phyloP scores from a whole-genome alignment of 2,888 invertebrate species.

The Hirtodrosophila alboralis region DNA sequence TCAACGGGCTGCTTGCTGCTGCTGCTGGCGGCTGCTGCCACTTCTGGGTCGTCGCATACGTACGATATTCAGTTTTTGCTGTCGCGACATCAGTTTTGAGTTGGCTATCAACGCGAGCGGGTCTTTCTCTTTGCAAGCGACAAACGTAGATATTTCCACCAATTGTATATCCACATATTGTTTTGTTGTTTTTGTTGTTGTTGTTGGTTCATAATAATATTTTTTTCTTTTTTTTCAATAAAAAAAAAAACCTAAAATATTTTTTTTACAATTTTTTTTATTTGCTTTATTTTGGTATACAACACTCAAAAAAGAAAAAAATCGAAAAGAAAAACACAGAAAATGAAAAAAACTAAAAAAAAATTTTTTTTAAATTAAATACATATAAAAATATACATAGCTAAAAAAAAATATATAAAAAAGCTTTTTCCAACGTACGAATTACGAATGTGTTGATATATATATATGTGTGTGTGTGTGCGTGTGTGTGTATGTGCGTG shows the following conservation, averaged over 20 bases:
- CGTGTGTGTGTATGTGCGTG: conserved; percentile 43
- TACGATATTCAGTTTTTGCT: conserved; percentile 77
- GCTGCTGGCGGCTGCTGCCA: conserved; percentile 45
- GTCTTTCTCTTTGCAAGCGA: conserved; percentile 84
- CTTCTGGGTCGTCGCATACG: conserved; percentile 70
- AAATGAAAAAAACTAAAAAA: conserved; percentile 13
- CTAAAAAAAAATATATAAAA: conserved; percentile 40
- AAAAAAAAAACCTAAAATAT: conserved; percentile 14
- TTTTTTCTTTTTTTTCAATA: conserved; percentile 16
- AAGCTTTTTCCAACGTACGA: conserved; percentile 55
- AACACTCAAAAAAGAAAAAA: conserved; percentile 24
- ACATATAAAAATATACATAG: conserved; percentile 30
- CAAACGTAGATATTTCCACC: conserved; percentile 82
- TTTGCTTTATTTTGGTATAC: conserved; percentile 42
- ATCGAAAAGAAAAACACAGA: conserved; percentile 20
- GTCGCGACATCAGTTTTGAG: conserved; percentile 85
- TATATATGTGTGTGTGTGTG: conserved; percentile 38
- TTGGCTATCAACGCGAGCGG: conserved; percentile 85
- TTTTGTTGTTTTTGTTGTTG: conserved; percentile 71
- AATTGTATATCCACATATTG: conserved; percentile 69
- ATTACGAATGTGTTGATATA: conserved; percentile 45
- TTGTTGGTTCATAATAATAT: conserved; percentile 45
- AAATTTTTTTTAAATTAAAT: conserved; percentile 42
- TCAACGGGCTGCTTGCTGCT: conserved; percentile 27
- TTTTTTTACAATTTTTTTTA: conserved; percentile 61